Base-by-base conservation (phyloP, 1,140 invertebrate genomes). In the Drosophila biarmipes region DNA sequence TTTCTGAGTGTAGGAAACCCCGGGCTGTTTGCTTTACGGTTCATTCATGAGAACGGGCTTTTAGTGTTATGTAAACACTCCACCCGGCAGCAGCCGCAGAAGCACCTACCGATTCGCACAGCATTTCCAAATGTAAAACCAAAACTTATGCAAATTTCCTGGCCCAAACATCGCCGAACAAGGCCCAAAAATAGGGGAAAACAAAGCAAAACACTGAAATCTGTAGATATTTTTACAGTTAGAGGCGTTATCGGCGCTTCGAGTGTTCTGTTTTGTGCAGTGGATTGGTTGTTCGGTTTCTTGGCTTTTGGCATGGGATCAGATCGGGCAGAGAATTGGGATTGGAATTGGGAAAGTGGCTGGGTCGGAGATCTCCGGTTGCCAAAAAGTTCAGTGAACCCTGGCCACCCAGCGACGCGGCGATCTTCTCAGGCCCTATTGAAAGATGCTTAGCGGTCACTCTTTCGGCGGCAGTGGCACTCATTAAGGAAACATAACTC, bases 401-500 rank as follows among this genome's bases (percentile, higher is more conserved):
- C 64, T 19, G 31, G 29, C 54, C 1, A 7, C 3, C 24, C 24
- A 3, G 24, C n/a, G 29, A 27, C 27, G 15, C 17, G 6, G 29
- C 19, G 55, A 45, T 64, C 68, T 67, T 56, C 46, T 77, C 59
- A 67, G 76, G 57, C 73, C 63, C 58, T 82, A 89, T 89, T 78
- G 84, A 89, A 89, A 73, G 85, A 89, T 89, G 84, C 77, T 87
- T 89, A 89, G 76, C 78, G 55, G 78, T 64, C 53, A 77, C 73
- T 55, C 67, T 31, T 51, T 54, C 59, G 49, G 35, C 49, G 46
- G 37, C 43, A 74, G 73, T 82, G 78, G 78, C 78, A 81, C 78
- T 89, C 84, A 89, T 89, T 89, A 89, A 80, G 84, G 84, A 89
- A 89, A 89, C 84, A 89, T 89, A 89, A 89, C 87, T 89, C 84